A percentile compares a stretch with the other conserved stretches of the same genome.
phyloP scores from a whole-genome alignment of 2,888 invertebrate genomes.

The Caenorhabditis becei region DNA sequence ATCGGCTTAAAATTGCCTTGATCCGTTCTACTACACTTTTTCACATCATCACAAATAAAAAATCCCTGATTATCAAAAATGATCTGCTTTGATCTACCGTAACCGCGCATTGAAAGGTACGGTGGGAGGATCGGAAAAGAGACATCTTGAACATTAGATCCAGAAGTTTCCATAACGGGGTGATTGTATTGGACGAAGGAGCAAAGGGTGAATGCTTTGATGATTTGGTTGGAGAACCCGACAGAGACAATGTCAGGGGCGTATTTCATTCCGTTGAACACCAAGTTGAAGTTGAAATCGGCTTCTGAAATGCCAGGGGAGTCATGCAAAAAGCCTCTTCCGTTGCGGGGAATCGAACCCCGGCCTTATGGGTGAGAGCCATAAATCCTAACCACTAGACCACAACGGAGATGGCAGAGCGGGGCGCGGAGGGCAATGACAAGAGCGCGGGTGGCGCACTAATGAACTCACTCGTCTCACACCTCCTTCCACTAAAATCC shows the following conservation, averaged over 20 bases:
- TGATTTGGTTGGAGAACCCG: slow-evolving; percentile 14
- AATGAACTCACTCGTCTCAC: slow-evolving; percentile 39
- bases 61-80: slow-evolving; percentile 60
- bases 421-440: background rate
- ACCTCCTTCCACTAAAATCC: slow-evolving; percentile 39
- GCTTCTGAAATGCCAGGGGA: slow-evolving; percentile 44
- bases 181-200: slow-evolving; percentile 56
- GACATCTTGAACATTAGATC: background rate
- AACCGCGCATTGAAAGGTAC: slow-evolving; percentile 29
- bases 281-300: slow-evolving; percentile 50
- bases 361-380: slow-evolving; percentile 72
- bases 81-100: slow-evolving; percentile 20
- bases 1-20: slow-evolving; percentile 16
- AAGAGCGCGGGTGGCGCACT: background rate
- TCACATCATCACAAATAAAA: slow-evolving; percentile 31
- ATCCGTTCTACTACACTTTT: slow-evolving; percentile 17
- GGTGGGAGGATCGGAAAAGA: slow-evolving; percentile 26
- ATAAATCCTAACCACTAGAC: slow-evolving; percentile 70
- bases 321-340: slow-evolving; percentile 42
- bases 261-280: slow-evolving; percentile 57
- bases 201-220: slow-evolving; percentile 52
- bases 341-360: slow-evolving; percentile 75
- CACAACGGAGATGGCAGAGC: background rate
- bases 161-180: background rate
- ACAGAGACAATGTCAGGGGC: slow-evolving; percentile 35